Percentiles rank a stretch among this genome's conserved stretches.
phyloP scores from a whole-genome alignment of 2,888 invertebrate species.

The Agonopterix alstromeriana region DNA sequence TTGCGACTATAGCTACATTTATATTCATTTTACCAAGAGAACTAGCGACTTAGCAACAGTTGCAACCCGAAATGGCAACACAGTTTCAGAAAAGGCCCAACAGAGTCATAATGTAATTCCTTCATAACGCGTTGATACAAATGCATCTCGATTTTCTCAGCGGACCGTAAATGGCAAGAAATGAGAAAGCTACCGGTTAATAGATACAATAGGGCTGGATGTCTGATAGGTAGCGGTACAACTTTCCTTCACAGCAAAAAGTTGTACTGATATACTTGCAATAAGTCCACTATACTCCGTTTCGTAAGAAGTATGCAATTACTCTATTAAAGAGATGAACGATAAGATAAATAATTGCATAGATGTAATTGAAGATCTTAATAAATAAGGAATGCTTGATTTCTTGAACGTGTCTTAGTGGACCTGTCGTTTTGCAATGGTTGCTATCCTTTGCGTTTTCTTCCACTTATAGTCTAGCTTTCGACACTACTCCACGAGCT shows the following conservation, averaged over 20 bases:
- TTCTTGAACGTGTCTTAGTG: background rate
- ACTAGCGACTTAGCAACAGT: no score
- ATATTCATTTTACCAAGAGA: no score
- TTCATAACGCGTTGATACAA: slow-evolving; percentile 8
- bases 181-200: slow-evolving; percentile 70
- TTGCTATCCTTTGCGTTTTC: slow-evolving; percentile 36
- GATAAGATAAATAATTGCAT: slow-evolving; percentile 34
- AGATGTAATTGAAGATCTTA: slow-evolving; percentile 33
- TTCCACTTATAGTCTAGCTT: slow-evolving; percentile 36
- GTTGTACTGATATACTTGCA: slow-evolving; percentile 47
- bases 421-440: slow-evolving; percentile 20
- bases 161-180: slow-evolving; percentile 69
- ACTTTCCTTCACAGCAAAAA: slow-evolving; percentile 67
- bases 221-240: slow-evolving; percentile 47
- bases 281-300: slow-evolving; percentile 30
- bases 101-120: slow-evolving; percentile 3
- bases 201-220: slow-evolving; percentile 74
- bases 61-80: background rate
- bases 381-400: slow-evolving; percentile 14
- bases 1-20: background rate
- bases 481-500: slow-evolving; percentile 22
- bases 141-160: slow-evolving; percentile 51
- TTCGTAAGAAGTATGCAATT: slow-evolving; percentile 60
- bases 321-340: slow-evolving; percentile 46
- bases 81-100: no score